These are phyloP conservation scores for Phanerotoma sp. DNA, from an alignment of 2,888 invertebrate genomes.

Conservation along the genomic window DNA sequence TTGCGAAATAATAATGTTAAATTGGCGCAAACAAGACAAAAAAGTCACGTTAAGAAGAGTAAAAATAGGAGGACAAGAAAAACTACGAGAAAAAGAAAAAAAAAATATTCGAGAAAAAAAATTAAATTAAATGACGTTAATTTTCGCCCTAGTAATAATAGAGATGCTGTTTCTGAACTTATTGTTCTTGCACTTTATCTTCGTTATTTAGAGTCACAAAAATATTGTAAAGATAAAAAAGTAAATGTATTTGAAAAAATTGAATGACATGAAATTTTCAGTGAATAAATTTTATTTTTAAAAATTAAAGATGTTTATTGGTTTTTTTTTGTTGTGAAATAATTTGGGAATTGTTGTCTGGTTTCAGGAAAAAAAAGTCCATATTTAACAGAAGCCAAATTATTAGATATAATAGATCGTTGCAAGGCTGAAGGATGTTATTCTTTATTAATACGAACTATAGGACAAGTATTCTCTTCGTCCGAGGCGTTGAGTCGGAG, in stretches of 20 bases:
- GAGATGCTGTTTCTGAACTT: conserved; percentile 38
- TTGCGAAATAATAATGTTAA: too few relatives aligned
- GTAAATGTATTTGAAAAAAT: too few relatives aligned
- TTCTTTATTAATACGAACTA: conserved; percentile 71
- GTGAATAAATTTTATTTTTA: too few relatives aligned
- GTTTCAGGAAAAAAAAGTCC: conserved; percentile 56
- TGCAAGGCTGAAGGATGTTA: conserved; percentile 71
- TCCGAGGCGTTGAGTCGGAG: conserved; percentile 72
- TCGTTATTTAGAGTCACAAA: conserved; percentile 41
- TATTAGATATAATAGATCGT: conserved; percentile 73
- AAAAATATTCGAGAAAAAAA: not conserved
- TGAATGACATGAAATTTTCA: too few relatives aligned
- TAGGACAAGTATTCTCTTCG: conserved; percentile 75
- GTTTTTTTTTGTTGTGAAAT: conserved; percentile 19
- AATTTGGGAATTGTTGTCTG: conserved; percentile 12
- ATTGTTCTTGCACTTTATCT: conserved; percentile 45
- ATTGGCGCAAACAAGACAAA: too few relatives aligned
- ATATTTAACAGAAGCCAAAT: conserved; percentile 73
- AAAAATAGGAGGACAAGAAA: too few relatives aligned
- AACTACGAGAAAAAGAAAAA: not conserved
- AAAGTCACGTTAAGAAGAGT: not conserved
- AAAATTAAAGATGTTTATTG: conserved; percentile 27
- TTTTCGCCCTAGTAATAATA: too few relatives aligned
- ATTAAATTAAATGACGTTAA: conserved; percentile 12
- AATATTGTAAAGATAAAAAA: conserved; percentile 28